phyloP scores from a whole-genome alignment of 2,888 invertebrate genomes.

The Nymphalis c-album region DNA sequence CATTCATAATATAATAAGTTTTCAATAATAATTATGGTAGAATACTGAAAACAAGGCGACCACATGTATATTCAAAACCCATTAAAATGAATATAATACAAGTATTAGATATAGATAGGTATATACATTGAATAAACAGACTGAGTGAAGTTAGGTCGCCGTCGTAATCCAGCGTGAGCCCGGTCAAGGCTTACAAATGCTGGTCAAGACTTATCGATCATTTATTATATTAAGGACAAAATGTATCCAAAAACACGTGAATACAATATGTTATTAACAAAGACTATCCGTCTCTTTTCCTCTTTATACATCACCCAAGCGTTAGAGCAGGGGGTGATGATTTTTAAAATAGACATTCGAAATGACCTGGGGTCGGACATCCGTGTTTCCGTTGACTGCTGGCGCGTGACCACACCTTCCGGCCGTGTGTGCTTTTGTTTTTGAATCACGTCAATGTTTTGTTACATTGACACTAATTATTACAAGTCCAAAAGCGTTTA shows the following conservation, averaged over 20 bases:
- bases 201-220: slow-evolving; percentile 14
- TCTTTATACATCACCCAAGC: neutral
- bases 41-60: too few relatives aligned
- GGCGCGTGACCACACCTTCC: slow-evolving; percentile 74
- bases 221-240: slow-evolving; percentile 5
- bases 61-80: too few relatives aligned
- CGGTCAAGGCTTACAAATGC: slow-evolving; percentile 17
- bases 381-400: slow-evolving; percentile 68
- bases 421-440: slow-evolving; percentile 44
- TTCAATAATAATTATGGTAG: too few relatives aligned
- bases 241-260: neutral
- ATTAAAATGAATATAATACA: too few relatives aligned
- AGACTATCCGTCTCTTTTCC: neutral
- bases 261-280: neutral
- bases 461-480: slow-evolving; percentile 18
- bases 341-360: slow-evolving; percentile 35
- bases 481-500: neutral
- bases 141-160: slow-evolving; percentile 15
- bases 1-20: too few relatives aligned
- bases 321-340: slow-evolving; percentile 19
- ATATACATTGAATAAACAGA: slow-evolving; percentile 9
- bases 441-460: slow-evolving; percentile 39
- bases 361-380: slow-evolving; percentile 60
- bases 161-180: slow-evolving; percentile 21
- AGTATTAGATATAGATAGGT: neutral